These are phyloP conservation scores for Mesoclemmys tuberculata DNA, from an alignment of 2,113 vertebrate genomes.

Conservation along the genomic window DNA sequence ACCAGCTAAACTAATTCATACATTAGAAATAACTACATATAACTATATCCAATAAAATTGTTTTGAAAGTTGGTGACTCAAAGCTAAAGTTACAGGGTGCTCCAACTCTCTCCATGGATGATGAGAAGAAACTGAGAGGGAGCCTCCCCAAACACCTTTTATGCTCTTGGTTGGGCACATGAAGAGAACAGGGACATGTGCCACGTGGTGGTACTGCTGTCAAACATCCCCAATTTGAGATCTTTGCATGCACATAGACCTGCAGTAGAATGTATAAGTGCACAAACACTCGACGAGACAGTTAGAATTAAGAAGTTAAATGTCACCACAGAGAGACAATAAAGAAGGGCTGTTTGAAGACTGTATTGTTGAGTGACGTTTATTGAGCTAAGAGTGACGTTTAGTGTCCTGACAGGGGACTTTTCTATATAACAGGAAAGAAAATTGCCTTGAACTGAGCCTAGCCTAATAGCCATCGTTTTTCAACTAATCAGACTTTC, in stretches of 20 bases:
- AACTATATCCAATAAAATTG: too few relatives aligned
- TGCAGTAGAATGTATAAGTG: not conserved
- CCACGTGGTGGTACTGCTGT: not conserved
- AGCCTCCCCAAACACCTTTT: too few relatives aligned
- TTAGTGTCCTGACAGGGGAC: not conserved
- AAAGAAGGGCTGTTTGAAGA: not conserved
- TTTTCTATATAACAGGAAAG: not conserved
- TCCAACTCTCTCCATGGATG: too few relatives aligned
- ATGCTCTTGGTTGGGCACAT: not conserved
- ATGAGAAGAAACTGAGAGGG: not conserved
- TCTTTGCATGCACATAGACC: not conserved
- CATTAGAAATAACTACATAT: not conserved
- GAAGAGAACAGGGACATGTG: not conserved
- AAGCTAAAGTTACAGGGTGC: too few relatives aligned
- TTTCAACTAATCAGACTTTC: not conserved
- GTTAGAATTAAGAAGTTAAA: not conserved
- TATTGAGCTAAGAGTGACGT: not conserved
- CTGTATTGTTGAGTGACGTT: not conserved
- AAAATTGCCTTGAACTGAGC: not conserved
- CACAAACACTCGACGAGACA: not conserved
- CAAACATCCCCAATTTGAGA: too few relatives aligned
- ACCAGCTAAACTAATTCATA: too few relatives aligned
- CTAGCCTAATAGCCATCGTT: not conserved
- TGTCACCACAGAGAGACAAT: not conserved
- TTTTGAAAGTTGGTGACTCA: too few relatives aligned